phyloP scores from a whole-genome alignment of 2,797 vertebrate species.

The Melopsittacus undulatus region DNA sequence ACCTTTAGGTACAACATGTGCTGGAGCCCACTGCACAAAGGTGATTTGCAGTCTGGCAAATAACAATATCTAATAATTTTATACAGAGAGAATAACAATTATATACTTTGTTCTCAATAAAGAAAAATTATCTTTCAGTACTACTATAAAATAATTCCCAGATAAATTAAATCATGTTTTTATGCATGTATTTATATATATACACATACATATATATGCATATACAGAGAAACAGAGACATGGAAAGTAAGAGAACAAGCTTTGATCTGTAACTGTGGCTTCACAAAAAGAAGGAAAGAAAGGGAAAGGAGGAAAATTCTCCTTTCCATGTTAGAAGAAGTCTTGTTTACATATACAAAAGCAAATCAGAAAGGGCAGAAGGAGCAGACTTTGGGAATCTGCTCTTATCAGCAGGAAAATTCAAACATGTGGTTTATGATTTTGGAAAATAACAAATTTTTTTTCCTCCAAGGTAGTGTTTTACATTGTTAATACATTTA shows the following conservation, averaged over 20 bases:
- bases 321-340: neutral
- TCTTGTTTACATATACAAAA: neutral
- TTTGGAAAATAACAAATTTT: neutral
- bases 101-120: neutral
- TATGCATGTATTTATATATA: neutral
- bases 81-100: neutral
- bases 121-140: neutral
- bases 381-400: neutral
- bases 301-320: neutral
- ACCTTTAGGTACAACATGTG: neutral
- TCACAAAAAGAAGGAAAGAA: neutral
- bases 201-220: neutral
- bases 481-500: constrained; percentile 9
- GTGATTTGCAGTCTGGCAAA: neutral
- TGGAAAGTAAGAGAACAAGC: neutral
- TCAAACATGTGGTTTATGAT: neutral
- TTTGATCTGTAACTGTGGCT: neutral
- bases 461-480: neutral
- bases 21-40: neutral
- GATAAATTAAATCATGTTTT: neutral
- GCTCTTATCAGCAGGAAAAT: neutral
- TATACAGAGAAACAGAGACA: neutral
- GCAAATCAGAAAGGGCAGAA: neutral
- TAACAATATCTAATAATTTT: neutral
- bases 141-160: neutral